Conservation (phyloP, 2,888 invertebrate genomes). For the Spisula solida region DNA sequence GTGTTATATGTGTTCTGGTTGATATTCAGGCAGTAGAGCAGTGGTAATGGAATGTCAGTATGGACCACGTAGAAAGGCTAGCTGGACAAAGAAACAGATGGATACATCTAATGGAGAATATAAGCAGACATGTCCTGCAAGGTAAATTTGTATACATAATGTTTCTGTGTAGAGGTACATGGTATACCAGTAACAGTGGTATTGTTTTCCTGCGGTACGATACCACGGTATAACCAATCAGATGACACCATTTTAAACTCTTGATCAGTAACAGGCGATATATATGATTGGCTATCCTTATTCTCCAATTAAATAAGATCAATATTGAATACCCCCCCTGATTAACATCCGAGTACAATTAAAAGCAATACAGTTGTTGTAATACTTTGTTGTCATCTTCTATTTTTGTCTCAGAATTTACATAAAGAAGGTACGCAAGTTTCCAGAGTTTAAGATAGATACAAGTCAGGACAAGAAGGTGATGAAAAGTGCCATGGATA, state of each 20-base stretch:
- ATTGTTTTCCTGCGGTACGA: too few relatives aligned
- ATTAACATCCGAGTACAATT: too few relatives aligned
- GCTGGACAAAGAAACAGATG: slow-evolving; percentile 73
- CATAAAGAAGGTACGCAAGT: slow-evolving; percentile 87
- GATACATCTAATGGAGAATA: slow-evolving; percentile 75
- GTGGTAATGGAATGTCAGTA: slow-evolving; percentile 88
- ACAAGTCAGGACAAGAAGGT: slow-evolving; percentile 83
- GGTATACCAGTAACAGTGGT: too few relatives aligned
- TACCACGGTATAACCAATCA: too few relatives aligned
- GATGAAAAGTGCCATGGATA: slow-evolving; percentile 86
- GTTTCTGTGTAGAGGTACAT: too few relatives aligned
- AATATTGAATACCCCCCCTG: too few relatives aligned
- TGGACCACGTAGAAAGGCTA: slow-evolving; percentile 87
- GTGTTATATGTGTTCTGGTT: not conserved
- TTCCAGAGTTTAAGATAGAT: slow-evolving; percentile 85
- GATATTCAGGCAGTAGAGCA: slow-evolving; percentile 84
- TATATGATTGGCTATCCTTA: too few relatives aligned
- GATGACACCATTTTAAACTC: too few relatives aligned
- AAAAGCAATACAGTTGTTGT: too few relatives aligned
- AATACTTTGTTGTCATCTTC: too few relatives aligned
- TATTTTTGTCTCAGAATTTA: slow-evolving; percentile 83
- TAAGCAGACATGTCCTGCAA: slow-evolving; percentile 87
- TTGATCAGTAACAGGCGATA: too few relatives aligned
- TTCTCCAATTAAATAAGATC: too few relatives aligned
- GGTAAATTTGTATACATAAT: slow-evolving; percentile 73